Base-by-base conservation (phyloP, 2,797 vertebrate species). In the Microchirus variegatus region DNA sequence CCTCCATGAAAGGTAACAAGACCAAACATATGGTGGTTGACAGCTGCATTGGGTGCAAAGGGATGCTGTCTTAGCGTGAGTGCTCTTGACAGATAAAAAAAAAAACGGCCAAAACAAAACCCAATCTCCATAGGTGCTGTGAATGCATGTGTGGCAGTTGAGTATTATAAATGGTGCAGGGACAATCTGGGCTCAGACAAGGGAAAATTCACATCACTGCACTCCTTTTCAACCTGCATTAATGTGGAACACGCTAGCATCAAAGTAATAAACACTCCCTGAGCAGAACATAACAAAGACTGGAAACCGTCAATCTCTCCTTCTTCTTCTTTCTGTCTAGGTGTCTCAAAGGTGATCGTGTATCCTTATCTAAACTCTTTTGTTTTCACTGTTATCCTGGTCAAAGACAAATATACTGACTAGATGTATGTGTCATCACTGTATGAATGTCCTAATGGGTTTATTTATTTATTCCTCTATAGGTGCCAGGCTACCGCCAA, bases 401-500 rank as follows among this genome's bases (percentile, higher is more conserved):
- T 26, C n/a, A n/a, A n/a, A n/a, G n/a, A n/a, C n/a, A n/a, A 22
- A 22, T 22, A 22, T 22, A 22, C 19, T 4, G 19, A 22, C 19
- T 22, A 31, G 31, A 31, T 31, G 1, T 31, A 31, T 31, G 7
- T 31, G 31, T 31, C 31, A 31, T 31, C 7, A 50, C 44, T 46
- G 3, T 44, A 15, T 65, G 40, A 76, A 55, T 46, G 17, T 43
- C 16, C 9, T 19, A 37, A 17, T 44, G 12, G 14, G 11, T 53
- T 66, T 18, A 77, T 42, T 67, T 52, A 49, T 8, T 37, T 49
- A 36, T 75, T 67, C 59, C 15, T 6, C 12, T 19, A 1, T 88
- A 99, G 98, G 98, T 99, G 10, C 97, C 97, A 0, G 96, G 97
- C 50, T 99, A 99, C 84, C 93, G 96, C 36, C 96, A 99, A 80